Evolutionary conservation across 2,888 invertebrate species (phyloP).

Genomic region (Xanthorhoe designata): DNA sequence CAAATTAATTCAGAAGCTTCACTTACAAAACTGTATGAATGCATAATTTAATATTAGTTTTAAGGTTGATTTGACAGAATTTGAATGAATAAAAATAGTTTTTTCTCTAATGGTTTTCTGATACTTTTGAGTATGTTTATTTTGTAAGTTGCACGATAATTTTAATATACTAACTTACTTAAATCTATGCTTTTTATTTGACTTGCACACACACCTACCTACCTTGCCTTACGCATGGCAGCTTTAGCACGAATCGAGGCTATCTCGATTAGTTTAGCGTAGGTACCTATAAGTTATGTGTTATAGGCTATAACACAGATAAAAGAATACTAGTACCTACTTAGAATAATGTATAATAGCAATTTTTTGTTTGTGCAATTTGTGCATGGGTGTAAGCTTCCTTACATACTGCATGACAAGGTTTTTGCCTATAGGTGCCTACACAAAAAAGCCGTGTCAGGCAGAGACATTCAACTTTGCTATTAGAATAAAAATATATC

Average conservation of each 20-base stretch:
- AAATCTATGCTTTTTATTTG: constrained; percentile 23
- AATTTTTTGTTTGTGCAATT: no score
- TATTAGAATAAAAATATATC: no score
- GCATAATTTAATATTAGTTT: constrained; percentile 3
- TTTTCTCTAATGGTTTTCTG: constrained; percentile 12
- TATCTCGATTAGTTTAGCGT: no score
- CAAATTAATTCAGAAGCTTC: constrained; percentile 23
- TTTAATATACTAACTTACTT: constrained; percentile 35
- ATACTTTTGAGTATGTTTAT: constrained; percentile 37
- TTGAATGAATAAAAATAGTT: constrained; percentile 20
- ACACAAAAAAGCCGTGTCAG: no score
- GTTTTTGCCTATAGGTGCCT: no score
- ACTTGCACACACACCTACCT: background rate
- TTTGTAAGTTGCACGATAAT: constrained; percentile 34
- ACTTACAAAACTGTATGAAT: constrained; percentile 29
- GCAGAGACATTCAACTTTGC: no score
- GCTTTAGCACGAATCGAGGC: background rate
- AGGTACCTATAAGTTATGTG: no score
- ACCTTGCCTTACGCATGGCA: background rate
- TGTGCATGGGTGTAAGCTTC: no score
- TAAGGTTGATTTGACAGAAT: constrained; percentile 29
- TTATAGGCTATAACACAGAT: no score
- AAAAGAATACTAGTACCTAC: no score
- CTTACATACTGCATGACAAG: no score
- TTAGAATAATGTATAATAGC: no score